Evolutionary conservation across 2,797 vertebrate genomes (phyloP).

Genomic region (Myotis pilosus): DNA sequence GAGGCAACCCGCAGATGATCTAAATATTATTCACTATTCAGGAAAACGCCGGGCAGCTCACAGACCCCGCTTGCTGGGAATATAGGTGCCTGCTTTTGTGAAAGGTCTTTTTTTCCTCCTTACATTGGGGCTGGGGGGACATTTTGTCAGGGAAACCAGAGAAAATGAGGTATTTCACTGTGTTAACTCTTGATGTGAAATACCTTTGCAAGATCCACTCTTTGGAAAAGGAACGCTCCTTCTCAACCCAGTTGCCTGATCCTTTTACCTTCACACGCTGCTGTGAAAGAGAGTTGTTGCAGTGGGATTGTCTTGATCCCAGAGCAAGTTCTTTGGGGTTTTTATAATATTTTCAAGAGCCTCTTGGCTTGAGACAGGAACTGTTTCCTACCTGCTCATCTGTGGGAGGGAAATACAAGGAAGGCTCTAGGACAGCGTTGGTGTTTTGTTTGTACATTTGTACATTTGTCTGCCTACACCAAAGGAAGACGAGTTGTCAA

Average conservation of each 20-base stretch:
- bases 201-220: not conserved
- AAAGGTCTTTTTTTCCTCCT: not conserved
- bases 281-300: slow-evolving; percentile 62
- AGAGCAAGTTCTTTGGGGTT: slow-evolving; percentile 61
- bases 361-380: slow-evolving; percentile 69
- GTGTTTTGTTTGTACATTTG: slow-evolving; percentile 65
- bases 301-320: slow-evolving; percentile 65
- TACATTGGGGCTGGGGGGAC: not conserved
- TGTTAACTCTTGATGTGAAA: not conserved
- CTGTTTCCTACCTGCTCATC: slow-evolving; percentile 65
- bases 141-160: not conserved
- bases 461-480: slow-evolving; percentile 66
- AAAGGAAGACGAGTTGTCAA: slow-evolving; percentile 42
- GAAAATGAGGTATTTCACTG: not conserved
- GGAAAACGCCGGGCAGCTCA: slow-evolving; percentile 65
- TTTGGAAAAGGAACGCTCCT: not conserved
- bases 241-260: slow-evolving; percentile 55
- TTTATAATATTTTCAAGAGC: not conserved
- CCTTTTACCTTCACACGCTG: slow-evolving; percentile 38
- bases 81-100: not conserved
- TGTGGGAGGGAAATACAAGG: slow-evolving; percentile 74
- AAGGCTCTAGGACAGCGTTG: slow-evolving; percentile 46
- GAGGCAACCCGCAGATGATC: slow-evolving; percentile 77
- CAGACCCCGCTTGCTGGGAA: not conserved
- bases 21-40: slow-evolving; percentile 86